Evolutionary conservation across 2,888 invertebrate species (phyloP).

Genomic region (Epinotia bilunana): DNA sequence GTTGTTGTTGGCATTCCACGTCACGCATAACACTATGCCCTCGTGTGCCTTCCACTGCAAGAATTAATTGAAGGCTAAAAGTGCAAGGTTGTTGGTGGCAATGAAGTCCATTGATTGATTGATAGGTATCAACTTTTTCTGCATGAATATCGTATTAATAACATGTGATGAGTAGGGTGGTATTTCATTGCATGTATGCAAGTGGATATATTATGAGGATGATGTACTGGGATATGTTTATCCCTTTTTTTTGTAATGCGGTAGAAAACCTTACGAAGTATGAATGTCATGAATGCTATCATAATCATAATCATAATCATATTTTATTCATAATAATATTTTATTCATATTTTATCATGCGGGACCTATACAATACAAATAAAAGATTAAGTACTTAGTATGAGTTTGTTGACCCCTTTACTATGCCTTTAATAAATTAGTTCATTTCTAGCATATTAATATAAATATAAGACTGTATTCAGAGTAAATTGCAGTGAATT

Average conservation of each 20-base stretch:
- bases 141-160: constrained; percentile 2
- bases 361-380: too few relatives aligned
- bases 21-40: constrained; percentile 94
- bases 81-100: too few relatives aligned
- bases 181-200: not conserved
- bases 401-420: too few relatives aligned
- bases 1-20: constrained; percentile 97
- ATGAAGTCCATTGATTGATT: not conserved
- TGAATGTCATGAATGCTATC: too few relatives aligned
- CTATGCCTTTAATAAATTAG: too few relatives aligned
- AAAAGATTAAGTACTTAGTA: too few relatives aligned
- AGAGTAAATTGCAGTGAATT: too few relatives aligned
- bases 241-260: not conserved
- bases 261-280: not conserved
- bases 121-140: not conserved
- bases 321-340: too few relatives aligned
- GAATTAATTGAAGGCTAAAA: constrained; percentile 23
- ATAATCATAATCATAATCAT: too few relatives aligned
- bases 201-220: not conserved
- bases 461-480: too few relatives aligned
- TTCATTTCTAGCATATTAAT: too few relatives aligned
- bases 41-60: constrained; percentile 98
- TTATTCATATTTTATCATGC: too few relatives aligned
- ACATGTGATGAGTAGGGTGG: constrained; percentile 10
- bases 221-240: not conserved